phyloP scores from a whole-genome alignment of 2,797 vertebrate genomes.

The Sebastes paucispinis region DNA sequence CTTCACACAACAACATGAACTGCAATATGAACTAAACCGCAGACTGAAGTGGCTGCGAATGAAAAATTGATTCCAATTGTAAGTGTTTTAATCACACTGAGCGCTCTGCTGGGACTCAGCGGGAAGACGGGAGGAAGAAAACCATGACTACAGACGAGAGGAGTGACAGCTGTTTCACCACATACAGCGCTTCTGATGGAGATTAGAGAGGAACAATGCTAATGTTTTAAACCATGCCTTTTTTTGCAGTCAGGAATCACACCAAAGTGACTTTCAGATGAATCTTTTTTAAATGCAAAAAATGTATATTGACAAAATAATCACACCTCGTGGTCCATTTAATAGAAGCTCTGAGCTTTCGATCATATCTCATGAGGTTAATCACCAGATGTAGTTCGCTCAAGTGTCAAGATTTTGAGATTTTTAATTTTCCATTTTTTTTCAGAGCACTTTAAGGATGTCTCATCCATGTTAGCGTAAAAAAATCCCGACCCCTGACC shows the following conservation, averaged over 20 bases:
- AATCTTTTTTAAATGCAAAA: neutral
- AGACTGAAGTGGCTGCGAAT: conserved; percentile 48
- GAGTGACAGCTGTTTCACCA: conserved; percentile 28
- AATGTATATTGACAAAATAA: neutral
- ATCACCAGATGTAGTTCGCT: neutral
- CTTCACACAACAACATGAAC: conserved; percentile 40
- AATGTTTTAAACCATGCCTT: neutral
- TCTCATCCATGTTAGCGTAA: neutral
- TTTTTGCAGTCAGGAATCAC: neutral
- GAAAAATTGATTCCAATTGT: conserved; percentile 61
- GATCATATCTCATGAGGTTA: neutral
- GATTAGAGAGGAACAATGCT: neutral
- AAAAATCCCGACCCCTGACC: conserved; percentile 5
- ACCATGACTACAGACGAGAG: conserved; percentile 21
- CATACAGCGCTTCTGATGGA: neutral
- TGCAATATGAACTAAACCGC: conserved; percentile 33
- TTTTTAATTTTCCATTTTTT: neutral
- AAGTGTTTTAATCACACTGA: conserved; percentile 56
- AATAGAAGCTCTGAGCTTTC: neutral
- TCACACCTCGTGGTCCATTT: neutral
- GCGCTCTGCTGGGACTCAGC: conserved; percentile 30
- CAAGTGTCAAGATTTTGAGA: neutral
- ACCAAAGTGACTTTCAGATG: neutral
- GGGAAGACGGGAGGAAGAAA: conserved; percentile 24
- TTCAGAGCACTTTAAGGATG: neutral